These are phyloP conservation scores for Nemotelus pantherinus DNA, from an alignment of 2,888 invertebrate species.

Conservation along the genomic window DNA sequence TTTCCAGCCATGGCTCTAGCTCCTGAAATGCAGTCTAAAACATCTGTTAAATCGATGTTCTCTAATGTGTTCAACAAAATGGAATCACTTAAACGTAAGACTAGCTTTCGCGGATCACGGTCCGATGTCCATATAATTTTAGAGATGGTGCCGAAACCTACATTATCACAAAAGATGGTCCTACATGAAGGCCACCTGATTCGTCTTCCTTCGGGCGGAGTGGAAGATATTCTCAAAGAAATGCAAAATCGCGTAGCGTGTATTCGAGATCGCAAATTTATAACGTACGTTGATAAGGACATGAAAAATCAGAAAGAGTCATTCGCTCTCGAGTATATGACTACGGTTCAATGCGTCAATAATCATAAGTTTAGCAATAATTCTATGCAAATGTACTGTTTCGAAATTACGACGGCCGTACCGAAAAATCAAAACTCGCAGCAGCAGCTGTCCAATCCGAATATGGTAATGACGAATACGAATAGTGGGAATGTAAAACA, in stretches of 20 bases:
- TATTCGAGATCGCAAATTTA: constrained; percentile 76
- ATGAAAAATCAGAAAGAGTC: constrained; percentile 76
- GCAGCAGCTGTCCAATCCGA: constrained; percentile 57
- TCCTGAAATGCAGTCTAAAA: constrained; percentile 42
- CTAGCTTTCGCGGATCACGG: constrained; percentile 59
- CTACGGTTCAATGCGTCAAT: constrained; percentile 64
- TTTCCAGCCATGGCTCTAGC: constrained; percentile 14
- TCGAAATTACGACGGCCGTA: constrained; percentile 61
- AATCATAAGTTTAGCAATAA: constrained; percentile 65
- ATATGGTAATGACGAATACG: constrained; percentile 60
- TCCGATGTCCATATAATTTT: constrained; percentile 60
- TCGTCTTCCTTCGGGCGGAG: constrained; percentile 67
- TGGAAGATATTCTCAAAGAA: constrained; percentile 79
- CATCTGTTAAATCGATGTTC: constrained; percentile 55
- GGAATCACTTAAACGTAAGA: constrained; percentile 59
- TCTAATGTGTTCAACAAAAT: constrained; percentile 61
- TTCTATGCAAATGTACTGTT: constrained; percentile 63
- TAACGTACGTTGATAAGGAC: constrained; percentile 78
- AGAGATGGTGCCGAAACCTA: constrained; percentile 63
- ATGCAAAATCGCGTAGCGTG: constrained; percentile 78
- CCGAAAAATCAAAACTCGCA: constrained; percentile 58
- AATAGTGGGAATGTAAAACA: constrained; percentile 62
- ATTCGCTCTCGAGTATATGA: constrained; percentile 71
- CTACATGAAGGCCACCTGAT: constrained; percentile 63
- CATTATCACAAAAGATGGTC: constrained; percentile 60